Conservation (phyloP, 2,113 vertebrate genomes). For the Scomber scombrus region DNA sequence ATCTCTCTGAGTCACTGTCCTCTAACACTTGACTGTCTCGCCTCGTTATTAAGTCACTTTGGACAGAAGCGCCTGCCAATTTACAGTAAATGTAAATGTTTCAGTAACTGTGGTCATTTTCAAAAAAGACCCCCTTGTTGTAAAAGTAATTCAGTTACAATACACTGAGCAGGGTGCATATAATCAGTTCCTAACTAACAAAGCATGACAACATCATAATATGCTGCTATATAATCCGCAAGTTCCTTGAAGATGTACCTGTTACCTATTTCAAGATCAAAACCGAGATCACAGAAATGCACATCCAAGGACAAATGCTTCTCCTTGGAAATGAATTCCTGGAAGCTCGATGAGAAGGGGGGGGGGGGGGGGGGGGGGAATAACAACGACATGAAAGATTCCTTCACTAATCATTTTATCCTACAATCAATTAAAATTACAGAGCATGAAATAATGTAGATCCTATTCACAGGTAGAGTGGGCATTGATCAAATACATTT, state of each 20-base stretch:
- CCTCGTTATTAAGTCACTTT: too few species aligned
- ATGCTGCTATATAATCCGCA: neutral
- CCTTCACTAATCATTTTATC: constrained; percentile 77
- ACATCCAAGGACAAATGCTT: constrained; percentile 51
- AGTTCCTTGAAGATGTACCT: constrained; percentile 22
- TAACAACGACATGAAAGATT: constrained; percentile 66
- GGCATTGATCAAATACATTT: constrained; percentile 72
- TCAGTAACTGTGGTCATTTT: neutral
- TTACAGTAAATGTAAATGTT: too few species aligned
- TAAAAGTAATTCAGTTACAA: neutral
- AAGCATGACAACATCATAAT: neutral
- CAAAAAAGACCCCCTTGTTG: neutral
- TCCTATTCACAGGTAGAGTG: constrained; percentile 64
- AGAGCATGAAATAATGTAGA: constrained; percentile 79
- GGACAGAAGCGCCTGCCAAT: too few species aligned
- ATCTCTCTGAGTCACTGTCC: too few species aligned
- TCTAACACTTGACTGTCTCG: too few species aligned
- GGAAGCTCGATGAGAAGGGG: constrained; percentile 17
- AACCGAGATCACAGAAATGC: constrained; percentile 36
- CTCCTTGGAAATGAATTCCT: constrained; percentile 41
- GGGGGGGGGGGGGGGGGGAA: constrained; percentile 37
- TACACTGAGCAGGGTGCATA: too few species aligned
- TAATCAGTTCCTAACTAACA: neutral
- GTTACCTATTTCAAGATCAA: constrained; percentile 35
- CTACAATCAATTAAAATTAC: constrained; percentile 74